Conservation (phyloP, 2,113 vertebrate species). For the Platycercus adscitus region DNA sequence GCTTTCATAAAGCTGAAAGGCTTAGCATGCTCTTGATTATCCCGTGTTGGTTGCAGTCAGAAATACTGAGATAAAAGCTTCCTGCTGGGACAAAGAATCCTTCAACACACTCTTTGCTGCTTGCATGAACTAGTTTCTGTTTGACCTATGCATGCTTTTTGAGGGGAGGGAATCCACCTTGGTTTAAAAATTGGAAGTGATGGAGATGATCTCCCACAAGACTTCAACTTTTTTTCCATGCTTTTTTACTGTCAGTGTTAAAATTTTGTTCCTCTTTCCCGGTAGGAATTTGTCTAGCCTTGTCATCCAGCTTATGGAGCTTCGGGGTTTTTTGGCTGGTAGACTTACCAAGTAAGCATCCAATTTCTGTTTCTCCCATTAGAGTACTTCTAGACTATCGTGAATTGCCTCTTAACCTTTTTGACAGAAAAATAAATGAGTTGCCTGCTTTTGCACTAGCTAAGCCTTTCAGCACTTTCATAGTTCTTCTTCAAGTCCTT, state of each 20-base stretch:
- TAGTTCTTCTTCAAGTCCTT: neutral
- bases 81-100: neutral
- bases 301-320: neutral
- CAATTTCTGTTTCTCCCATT: neutral
- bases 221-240: neutral
- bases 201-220: neutral
- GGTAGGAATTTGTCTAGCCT: neutral
- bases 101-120: neutral
- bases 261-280: neutral
- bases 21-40: neutral
- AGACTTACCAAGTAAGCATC: neutral
- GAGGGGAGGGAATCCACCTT: neutral
- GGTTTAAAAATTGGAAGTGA: neutral
- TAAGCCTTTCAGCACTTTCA: neutral
- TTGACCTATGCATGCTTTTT: neutral
- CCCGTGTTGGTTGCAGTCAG: neutral
- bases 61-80: neutral
- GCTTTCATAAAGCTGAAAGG: neutral
- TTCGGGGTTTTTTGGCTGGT: rapidly evolving
- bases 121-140: neutral
- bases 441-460: neutral
- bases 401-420: conserved; percentile 2
- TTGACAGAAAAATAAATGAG: neutral
- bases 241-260: rapidly evolving
- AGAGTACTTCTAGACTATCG: neutral